Evolutionary conservation across 2,113 vertebrate genomes (phyloP), one percentile per base, ranked within the genome.

Genomic region (Podarcis raffonei): DNA sequence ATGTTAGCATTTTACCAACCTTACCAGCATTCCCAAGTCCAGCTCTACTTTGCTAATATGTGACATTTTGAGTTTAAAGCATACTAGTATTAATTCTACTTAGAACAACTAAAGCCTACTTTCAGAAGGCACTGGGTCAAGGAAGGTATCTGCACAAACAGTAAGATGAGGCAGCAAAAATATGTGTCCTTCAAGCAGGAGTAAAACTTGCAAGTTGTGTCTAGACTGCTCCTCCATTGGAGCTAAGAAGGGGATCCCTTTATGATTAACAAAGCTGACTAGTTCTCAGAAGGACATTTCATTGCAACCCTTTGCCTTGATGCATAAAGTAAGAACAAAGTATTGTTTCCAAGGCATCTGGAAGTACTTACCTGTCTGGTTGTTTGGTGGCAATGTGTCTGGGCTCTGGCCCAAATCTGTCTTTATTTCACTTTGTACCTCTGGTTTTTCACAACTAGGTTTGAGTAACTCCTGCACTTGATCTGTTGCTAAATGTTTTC

Each of bases 291-390:
- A 0, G 27, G 30, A 42, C 65, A 20, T 69, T 42, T 12, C 71
- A 32, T 1, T 20, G 82, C 83, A 90, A 32, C 4, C 81, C 6
- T 68, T 86, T 81, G 18, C 30, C 18, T 35, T 81, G n/a, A 81
- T 65, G 20, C 11, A 81, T 65, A 65, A 35, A 20, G 27, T 35
- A 65, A 12, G 39, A 78, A 78, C 15, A 32, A 72, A 30, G 20
- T 42, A 85, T 20, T 72, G 74, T 86, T 3, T 81, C 32, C 20
- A 11, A 6, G 80, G 88, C 1, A 81, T 78, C 84, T 75, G 4
- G 30, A 90, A 59, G 76, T 4, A 93, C 94, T 7, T 95, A 97
- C 96, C 96, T 97, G 94, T 94, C 72, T 94, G 92, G 81, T 81
- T 84, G 90, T 94, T 37, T 94, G 95, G 75, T 1, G 92, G 93